These are phyloP conservation scores for Drosophila busckii DNA, from an alignment of 1,140 invertebrate species.

Conservation along the genomic window DNA sequence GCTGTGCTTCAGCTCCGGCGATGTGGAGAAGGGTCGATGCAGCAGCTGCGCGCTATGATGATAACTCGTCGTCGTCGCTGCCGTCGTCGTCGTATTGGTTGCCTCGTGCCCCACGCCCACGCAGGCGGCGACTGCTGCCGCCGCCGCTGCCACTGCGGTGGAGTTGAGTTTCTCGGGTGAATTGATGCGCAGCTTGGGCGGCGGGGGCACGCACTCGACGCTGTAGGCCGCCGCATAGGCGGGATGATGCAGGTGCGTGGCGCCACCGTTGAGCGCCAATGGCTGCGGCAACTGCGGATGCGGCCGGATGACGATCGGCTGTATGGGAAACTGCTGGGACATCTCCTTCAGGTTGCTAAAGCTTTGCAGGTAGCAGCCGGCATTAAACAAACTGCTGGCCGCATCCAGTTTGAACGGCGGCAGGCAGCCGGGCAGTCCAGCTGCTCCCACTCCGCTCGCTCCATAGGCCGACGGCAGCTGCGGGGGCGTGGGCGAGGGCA, in stretches of 20 bases:
- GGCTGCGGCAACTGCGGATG: slow-evolving; percentile 78
- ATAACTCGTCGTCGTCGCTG: slow-evolving; percentile 37
- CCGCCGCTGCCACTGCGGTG: slow-evolving; percentile 53
- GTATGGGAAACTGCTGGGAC: slow-evolving; percentile 77
- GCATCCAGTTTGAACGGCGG: slow-evolving; percentile 70
- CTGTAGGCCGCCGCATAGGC: slow-evolving; percentile 69
- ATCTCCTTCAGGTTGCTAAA: slow-evolving; percentile 77
- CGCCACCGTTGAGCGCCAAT: slow-evolving; percentile 58
- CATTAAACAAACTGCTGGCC: slow-evolving; percentile 68
- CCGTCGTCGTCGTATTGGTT: slow-evolving; percentile 27
- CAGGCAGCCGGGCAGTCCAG: slow-evolving; percentile 43
- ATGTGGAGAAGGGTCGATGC: slow-evolving; percentile 81
- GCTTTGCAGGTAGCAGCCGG: slow-evolving; percentile 77
- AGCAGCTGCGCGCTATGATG: slow-evolving; percentile 77
- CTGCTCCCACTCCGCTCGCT: slow-evolving; percentile 6
- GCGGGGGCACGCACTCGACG: slow-evolving; percentile 69
- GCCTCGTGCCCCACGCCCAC: slow-evolving; percentile 13
- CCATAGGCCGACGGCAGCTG: slow-evolving; percentile 44
- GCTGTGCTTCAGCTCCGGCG: slow-evolving; percentile 67
- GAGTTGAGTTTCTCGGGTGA: slow-evolving; percentile 78
- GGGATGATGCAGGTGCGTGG: slow-evolving; percentile 78
- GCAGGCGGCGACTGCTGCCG: slow-evolving; percentile 29
- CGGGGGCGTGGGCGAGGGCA: slow-evolving; percentile 50
- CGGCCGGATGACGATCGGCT: slow-evolving; percentile 74
- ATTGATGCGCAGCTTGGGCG: slow-evolving; percentile 80